These are phyloP conservation scores for Diarsia dahlii DNA, from an alignment of 2,888 invertebrate genomes.

Conservation along the genomic window DNA sequence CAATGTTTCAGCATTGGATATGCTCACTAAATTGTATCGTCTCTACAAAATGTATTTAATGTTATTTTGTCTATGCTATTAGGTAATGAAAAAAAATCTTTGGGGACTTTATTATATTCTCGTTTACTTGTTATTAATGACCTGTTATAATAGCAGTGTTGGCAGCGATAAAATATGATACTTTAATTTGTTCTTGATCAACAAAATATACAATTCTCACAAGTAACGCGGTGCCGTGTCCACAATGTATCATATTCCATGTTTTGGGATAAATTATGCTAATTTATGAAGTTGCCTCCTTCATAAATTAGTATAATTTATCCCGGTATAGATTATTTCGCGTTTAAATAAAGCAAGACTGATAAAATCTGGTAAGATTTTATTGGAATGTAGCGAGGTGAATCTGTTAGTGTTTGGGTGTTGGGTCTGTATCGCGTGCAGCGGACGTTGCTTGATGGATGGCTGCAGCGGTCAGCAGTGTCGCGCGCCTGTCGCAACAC, in stretches of 20 bases:
- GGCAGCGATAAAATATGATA: conserved; percentile 53
- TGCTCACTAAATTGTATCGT: conserved; percentile 47
- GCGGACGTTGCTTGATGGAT: conserved; percentile 69
- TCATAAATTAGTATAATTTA: no score
- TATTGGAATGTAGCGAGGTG: conserved; percentile 40
- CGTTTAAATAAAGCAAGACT: conserved; percentile 9
- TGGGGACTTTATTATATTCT: conserved; percentile 38
- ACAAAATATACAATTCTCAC: conserved; percentile 41
- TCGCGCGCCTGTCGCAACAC: conserved; percentile 71
- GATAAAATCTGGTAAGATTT: conserved; percentile 33
- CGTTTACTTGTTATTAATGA: conserved; percentile 43
- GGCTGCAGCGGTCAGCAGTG: conserved; percentile 63
- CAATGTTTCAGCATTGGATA: conserved; percentile 65
- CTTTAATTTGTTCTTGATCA: conserved; percentile 51
- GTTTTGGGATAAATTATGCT: conserved; percentile 23
- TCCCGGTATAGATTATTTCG: conserved; percentile 10
- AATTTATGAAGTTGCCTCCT: conserved; percentile 1
- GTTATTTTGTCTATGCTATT: conserved; percentile 38
- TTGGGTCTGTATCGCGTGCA: conserved; percentile 42
- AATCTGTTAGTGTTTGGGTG: conserved; percentile 51
- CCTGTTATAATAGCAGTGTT: conserved; percentile 38
- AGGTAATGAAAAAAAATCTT: conserved; percentile 3
- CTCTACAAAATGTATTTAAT: conserved; percentile 34
- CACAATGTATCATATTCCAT: conserved; percentile 33
- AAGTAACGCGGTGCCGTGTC: conserved; percentile 25